These are phyloP conservation scores for Tachysurus fulvidraco DNA, from an alignment of 2,113 vertebrate genomes.

Conservation along the genomic window DNA sequence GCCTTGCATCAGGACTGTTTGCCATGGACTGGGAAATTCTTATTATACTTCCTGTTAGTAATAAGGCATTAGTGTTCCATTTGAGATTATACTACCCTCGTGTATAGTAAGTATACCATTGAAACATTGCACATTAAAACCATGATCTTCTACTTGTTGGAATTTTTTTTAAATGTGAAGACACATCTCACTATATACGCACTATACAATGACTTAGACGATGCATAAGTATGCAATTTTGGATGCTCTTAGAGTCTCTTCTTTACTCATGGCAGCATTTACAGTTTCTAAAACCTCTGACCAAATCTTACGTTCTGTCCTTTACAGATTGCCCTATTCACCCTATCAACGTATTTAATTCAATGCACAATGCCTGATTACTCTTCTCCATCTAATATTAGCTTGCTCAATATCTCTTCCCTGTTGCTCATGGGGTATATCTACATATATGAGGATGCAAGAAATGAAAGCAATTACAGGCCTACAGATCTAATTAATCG, in stretches of 20 bases:
- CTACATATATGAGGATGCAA: conserved; percentile 58
- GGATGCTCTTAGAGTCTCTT: background rate
- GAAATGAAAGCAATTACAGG: conserved; percentile 72
- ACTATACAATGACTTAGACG: no score
- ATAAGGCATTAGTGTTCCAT: no score
- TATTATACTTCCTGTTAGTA: no score
- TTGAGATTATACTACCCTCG: no score
- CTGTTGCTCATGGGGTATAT: conserved; percentile 44
- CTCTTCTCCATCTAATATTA: conserved; percentile 15
- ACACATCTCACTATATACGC: no score
- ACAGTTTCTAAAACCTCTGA: background rate
- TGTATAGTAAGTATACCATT: no score
- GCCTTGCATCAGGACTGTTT: no score
- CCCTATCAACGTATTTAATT: background rate
- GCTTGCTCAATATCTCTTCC: conserved; percentile 57
- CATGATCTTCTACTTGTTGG: no score
- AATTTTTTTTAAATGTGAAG: no score
- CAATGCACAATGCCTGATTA: background rate
- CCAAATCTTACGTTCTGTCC: background rate
- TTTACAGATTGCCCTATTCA: background rate
- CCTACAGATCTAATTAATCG: conserved; percentile 69
- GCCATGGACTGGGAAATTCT: no score
- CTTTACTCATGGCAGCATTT: background rate
- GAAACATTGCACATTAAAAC: no score
- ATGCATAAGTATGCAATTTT: no score